Base-by-base conservation (phyloP, 2,888 invertebrate species). In the Gnatocerus cornutus region DNA sequence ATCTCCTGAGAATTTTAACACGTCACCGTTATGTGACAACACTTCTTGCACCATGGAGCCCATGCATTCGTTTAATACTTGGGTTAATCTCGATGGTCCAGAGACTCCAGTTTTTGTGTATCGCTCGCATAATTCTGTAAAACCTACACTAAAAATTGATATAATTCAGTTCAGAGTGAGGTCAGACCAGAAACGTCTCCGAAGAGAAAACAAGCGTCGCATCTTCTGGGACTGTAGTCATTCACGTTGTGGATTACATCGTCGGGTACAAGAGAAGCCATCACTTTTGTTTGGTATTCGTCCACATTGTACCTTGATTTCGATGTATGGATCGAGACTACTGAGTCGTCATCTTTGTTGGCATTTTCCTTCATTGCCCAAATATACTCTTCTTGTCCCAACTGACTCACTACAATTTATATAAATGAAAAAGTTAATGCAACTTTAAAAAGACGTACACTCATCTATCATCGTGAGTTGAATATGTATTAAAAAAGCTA, bases 31-130 rank as follows among this genome's bases (percentile, higher is more conserved):
- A 73, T 89, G 89, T 0, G 88, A 87, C 29, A 92, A 81, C 69
- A 91, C 90, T 79, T 91, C 91, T 77, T 91, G 91, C 0, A 92
- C 90, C 87, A 93, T 90, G 0, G 90, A 88, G 0, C 91, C 91
- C 73, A 93, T 89, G 81, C 91, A 93, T 1, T 87, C 87, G 84
- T 93, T 92, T 3, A 93, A 81, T 0, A 90, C 90, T 78, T 90
- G 89, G 0, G 92, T 91, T 45, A 93, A 83, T 64, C 90, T 87
- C 3, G 92, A 92, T 0, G 92, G 90, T 0, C 93, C 93, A 0
- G 90, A 90, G 73, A 88, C 88, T 0, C 90, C 90, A 1, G 87
- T 84, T 76, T 88, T 87, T 14, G 90, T 91, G 78, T 91, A 93
- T 64, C 87, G 89, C 79, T 93, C 90, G 63, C 90, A 88, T 5